Evolutionary conservation across 2,888 invertebrate species (phyloP), one percentile per base, ranked within the genome.

Genomic region (Platycnemis pennipes): DNA sequence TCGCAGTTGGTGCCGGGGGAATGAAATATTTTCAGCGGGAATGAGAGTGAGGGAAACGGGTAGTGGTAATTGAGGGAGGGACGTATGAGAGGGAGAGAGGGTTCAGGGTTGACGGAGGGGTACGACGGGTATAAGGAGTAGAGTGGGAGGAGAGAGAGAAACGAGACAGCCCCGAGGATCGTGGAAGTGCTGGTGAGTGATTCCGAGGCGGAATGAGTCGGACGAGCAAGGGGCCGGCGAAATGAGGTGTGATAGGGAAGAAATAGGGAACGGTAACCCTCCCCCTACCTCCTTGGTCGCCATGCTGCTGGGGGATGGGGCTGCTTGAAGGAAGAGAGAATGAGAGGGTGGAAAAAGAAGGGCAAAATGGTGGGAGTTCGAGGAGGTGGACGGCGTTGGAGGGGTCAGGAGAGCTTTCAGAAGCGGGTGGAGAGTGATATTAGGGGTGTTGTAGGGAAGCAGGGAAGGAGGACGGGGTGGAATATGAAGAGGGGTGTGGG

Each of bases 161-260:
- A 37, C 16, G 26, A 37, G 77, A 77, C 77, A 77, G 77, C 37
- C 63, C 63, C 26, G 63, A 63, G 63, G 63, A 63, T 77, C 77
- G 8, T 77, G 77, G 77, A 37, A 77, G 77, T 77, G 31, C 77
- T 77, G 4, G 77, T 37, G 31, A 77, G 77, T 77, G 77, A 77
- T 77, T 77, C 77, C 31, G 37, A 37, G 31, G 31, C 31, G 31
- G 77, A 77, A 77, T 37, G 77, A 77, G 77, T 37, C 31, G 77
- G 77, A 37, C 77, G 77, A 77, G 31, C 77, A 77, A 31, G 77
- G 77, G 77, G 63, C 63, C 63, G 63, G 63, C 63, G 63, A 63
- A 77, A 77, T 77, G 77, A 77, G 37, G 31, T 77, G 31, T 77
- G 77, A 77, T 77, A 37, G 77, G 37, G 77, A 37, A 77, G 77